phyloP scores from a whole-genome alignment of 2,888 invertebrate genomes.

The Synanthedon andrenaeformis region DNA sequence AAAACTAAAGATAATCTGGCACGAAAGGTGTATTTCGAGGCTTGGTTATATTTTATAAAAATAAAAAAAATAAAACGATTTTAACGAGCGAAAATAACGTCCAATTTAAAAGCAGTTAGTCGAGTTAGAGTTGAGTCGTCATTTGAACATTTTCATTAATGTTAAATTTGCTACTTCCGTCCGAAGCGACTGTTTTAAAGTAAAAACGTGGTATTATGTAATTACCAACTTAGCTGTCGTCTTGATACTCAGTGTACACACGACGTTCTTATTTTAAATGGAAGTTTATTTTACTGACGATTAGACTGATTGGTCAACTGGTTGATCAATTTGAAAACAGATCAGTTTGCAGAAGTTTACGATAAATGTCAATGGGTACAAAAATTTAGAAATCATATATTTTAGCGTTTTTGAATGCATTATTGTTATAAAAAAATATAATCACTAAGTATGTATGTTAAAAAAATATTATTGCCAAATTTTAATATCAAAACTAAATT shows the following conservation, averaged over 20 bases:
- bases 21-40: too few relatives aligned
- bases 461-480: too few relatives aligned
- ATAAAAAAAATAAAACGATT: constrained; percentile 3
- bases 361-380: too few relatives aligned
- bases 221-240: constrained; percentile 10
- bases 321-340: too few relatives aligned
- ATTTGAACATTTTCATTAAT: constrained; percentile 2
- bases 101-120: constrained; percentile 7
- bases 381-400: too few relatives aligned
- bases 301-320: too few relatives aligned
- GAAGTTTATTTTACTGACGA: not conserved
- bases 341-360: too few relatives aligned
- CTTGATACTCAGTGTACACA: not conserved
- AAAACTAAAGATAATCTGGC: too few relatives aligned
- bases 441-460: too few relatives aligned
- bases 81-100: constrained; percentile 2
- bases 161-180: constrained; percentile 8
- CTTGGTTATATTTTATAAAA: not conserved
- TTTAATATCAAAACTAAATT: too few relatives aligned
- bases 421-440: too few relatives aligned
- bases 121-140: not conserved
- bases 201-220: constrained; percentile 16
- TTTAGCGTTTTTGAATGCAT: too few relatives aligned
- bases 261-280: not conserved
- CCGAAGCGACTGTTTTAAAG: constrained; percentile 2